Conservation (phyloP, 2,888 invertebrate genomes). For the Thymelicus sylvestris region DNA sequence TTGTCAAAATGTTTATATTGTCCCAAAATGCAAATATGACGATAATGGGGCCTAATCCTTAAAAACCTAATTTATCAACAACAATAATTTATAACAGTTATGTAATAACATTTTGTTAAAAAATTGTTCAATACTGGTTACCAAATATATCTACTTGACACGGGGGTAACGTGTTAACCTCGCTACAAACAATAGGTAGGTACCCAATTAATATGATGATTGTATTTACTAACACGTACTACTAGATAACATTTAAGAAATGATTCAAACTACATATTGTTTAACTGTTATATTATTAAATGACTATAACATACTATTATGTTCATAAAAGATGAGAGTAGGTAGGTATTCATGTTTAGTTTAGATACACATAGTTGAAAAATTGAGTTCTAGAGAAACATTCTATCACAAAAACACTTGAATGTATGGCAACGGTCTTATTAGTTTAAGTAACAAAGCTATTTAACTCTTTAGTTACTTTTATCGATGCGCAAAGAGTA, state of each 20-base stretch:
- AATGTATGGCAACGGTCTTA: background rate
- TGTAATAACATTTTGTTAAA: slow-evolving; percentile 49
- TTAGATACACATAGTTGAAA: slow-evolving; percentile 19
- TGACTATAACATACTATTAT: slow-evolving; percentile 30
- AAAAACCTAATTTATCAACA: slow-evolving; percentile 71
- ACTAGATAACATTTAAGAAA: slow-evolving; percentile 35
- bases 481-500: too few relatives aligned
- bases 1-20: slow-evolving; percentile 67
- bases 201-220: slow-evolving; percentile 8
- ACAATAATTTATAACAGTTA: slow-evolving; percentile 68
- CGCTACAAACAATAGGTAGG: background rate
- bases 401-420: slow-evolving; percentile 15
- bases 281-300: slow-evolving; percentile 32
- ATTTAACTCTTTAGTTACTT: too few relatives aligned
- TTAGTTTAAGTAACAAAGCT: too few relatives aligned
- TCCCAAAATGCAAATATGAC: slow-evolving; percentile 71
- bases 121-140: slow-evolving; percentile 33
- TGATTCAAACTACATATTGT: slow-evolving; percentile 25
- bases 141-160: slow-evolving; percentile 25
- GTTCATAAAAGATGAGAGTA: slow-evolving; percentile 21
- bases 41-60: slow-evolving; percentile 71
- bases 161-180: slow-evolving; percentile 2
- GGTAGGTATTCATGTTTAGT: slow-evolving; percentile 30
- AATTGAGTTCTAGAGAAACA: slow-evolving; percentile 16
- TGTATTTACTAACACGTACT: slow-evolving; percentile 26